Evolutionary conservation across 1,140 invertebrate genomes (phyloP).

Genomic region (Drosophila ironensis): DNA sequence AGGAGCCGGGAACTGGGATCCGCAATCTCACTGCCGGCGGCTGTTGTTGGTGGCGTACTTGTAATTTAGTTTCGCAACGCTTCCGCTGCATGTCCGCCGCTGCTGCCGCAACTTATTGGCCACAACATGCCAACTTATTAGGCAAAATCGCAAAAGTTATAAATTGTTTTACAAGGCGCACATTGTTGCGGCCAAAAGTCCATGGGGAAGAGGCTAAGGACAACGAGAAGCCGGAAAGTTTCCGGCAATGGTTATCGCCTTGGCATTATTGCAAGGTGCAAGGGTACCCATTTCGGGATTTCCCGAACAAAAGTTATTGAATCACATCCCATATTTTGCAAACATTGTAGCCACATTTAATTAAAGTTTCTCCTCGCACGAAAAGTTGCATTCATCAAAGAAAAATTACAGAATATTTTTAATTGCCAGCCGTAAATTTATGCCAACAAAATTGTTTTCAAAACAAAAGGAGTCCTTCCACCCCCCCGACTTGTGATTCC

Average conservation of each 20-base stretch:
- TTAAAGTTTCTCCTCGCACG: constrained; percentile 8
- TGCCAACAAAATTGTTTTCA: constrained; percentile 49
- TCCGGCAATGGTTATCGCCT: constrained; percentile 6
- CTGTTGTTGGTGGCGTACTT: constrained; percentile 49
- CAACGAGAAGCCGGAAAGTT: constrained; percentile 53
- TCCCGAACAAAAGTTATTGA: neutral
- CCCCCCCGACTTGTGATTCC: neutral
- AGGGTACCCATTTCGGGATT: neutral
- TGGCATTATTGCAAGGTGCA: constrained; percentile 23
- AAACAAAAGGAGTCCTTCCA: constrained; percentile 32
- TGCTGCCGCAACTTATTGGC: constrained; percentile 73
- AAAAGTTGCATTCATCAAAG: constrained; percentile 11
- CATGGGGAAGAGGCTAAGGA: constrained; percentile 38
- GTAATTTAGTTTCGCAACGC: constrained; percentile 64
- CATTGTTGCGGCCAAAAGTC: constrained; percentile 56
- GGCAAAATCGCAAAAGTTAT: constrained; percentile 78
- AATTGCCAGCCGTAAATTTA: constrained; percentile 44
- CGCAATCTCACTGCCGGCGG: constrained; percentile 12
- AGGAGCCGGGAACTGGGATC: neutral
- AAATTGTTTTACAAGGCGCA: constrained; percentile 77
- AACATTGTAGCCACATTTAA: constrained; percentile 35
- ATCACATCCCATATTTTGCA: too few relatives aligned
- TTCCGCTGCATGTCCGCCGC: constrained; percentile 43
- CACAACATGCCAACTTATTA: constrained; percentile 79
- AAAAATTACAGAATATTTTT: constrained; percentile 51